Percentiles rank a stretch among this genome's conserved stretches.
Evolutionary conservation across 1,140 invertebrate genomes (phyloP).

Genomic region (Trachelipus rathkii): DNA sequence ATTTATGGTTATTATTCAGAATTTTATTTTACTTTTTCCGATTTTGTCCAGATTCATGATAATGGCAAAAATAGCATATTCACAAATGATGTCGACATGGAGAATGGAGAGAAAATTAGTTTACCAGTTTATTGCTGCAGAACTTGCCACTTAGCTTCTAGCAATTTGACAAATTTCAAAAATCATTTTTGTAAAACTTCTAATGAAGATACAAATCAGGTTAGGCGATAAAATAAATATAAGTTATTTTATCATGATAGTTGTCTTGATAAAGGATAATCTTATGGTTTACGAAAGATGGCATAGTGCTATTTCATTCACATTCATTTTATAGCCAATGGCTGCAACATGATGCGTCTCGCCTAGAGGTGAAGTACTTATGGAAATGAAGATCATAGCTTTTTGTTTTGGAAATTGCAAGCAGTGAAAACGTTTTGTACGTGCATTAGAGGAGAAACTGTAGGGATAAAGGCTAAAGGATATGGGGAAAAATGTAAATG

Average conservation of each 20-base stretch:
- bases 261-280: neutral
- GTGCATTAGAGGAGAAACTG: too few species aligned
- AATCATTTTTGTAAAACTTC: neutral
- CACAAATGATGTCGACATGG: neutral
- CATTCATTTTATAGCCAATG: neutral
- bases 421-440: too few species aligned
- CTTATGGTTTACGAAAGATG: neutral
- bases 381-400: neutral
- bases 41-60: neutral
- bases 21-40: neutral
- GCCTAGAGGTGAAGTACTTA: too few species aligned
- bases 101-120: neutral
- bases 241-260: neutral
- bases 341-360: too few species aligned
- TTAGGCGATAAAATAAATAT: neutral
- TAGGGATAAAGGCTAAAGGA: too few species aligned
- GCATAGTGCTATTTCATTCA: neutral
- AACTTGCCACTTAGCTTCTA: neutral
- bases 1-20: neutral
- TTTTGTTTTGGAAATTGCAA: neutral
- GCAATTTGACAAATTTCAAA: neutral
- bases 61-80: neutral
- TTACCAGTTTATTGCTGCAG: neutral
- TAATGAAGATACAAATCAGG: constrained; percentile 1
- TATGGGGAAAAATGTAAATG: too few species aligned